Conservation (phyloP, 2,113 vertebrate genomes). For the Leptodactylus fuscus region DNA sequence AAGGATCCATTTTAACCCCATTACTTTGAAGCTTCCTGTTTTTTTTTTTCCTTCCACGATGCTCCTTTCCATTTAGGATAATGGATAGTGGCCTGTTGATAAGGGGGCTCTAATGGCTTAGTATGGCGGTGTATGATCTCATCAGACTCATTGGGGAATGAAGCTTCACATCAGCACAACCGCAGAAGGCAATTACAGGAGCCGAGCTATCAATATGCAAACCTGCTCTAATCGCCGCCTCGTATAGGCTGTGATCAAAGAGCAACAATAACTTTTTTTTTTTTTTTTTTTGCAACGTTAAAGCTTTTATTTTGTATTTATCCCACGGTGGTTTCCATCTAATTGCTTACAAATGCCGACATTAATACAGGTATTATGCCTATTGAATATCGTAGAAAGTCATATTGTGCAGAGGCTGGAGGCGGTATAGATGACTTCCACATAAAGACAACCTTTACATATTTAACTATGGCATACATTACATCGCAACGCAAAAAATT, state of each 20-base stretch:
- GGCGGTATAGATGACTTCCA: background rate
- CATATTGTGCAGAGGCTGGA: background rate
- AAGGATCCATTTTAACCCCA: constrained; percentile 61
- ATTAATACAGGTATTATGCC: constrained; percentile 9
- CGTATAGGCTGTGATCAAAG: constrained; percentile 5
- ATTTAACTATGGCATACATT: background rate
- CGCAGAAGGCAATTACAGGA: constrained; percentile 56
- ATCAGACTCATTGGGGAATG: constrained; percentile 60
- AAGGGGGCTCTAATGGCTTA: constrained; percentile 59
- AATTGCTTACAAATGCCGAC: constrained; percentile 26
- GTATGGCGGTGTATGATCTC: constrained; percentile 52
- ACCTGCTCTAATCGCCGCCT: constrained; percentile 31
- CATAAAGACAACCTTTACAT: background rate
- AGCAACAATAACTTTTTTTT: constrained; percentile 24
- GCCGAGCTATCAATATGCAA: constrained; percentile 50
- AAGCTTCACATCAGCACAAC: constrained; percentile 57
- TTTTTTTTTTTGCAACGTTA: background rate
- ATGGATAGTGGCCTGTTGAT: constrained; percentile 60
- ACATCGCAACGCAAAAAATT: background rate
- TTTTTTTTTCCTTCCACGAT: constrained; percentile 45
- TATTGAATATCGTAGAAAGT: background rate
- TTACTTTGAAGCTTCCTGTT: constrained; percentile 60
- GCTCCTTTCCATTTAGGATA: constrained; percentile 59
- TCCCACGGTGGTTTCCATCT: constrained; percentile 33
- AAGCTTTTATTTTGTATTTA: constrained; percentile 49